phyloP scores from a whole-genome alignment of 2,888 invertebrate genomes.

The Xestia xanthographa region DNA sequence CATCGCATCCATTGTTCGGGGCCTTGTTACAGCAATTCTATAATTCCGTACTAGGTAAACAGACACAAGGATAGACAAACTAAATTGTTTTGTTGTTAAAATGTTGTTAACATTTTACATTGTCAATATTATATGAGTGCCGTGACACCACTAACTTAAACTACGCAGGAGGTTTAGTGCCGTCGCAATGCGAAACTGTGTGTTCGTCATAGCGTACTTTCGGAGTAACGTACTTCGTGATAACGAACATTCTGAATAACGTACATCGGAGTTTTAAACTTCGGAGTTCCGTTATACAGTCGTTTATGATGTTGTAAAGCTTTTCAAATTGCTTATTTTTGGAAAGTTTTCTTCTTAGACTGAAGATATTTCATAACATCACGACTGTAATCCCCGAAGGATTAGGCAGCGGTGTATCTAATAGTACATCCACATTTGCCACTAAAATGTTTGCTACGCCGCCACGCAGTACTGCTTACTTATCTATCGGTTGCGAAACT shows the following conservation, averaged over 20 bases:
- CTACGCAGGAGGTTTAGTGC: not conserved
- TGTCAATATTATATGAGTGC: constrained; percentile 51
- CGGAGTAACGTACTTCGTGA: no score
- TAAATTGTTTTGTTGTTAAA: constrained; percentile 62
- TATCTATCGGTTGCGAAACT: constrained; percentile 53
- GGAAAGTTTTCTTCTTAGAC: not conserved
- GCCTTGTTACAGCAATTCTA: constrained; percentile 66
- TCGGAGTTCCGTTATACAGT: no score
- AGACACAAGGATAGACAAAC: constrained; percentile 72
- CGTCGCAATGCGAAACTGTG: constrained; percentile 17
- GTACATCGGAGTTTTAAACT: no score
- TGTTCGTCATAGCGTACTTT: no score
- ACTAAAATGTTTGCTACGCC: not conserved
- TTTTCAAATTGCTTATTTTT: not conserved
- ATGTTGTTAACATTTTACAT: constrained; percentile 64
- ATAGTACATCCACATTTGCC: no score
- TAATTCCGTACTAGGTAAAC: constrained; percentile 67
- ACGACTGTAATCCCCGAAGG: no score
- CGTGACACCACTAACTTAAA: constrained; percentile 19
- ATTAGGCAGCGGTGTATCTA: no score
- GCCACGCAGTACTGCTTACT: not conserved
- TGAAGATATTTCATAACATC: not conserved
- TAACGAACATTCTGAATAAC: no score
- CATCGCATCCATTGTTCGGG: constrained; percentile 38
- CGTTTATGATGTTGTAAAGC: constrained; percentile 1